Conservation (phyloP, 1,140 invertebrate species). For the Oedothorax gibbosus region DNA sequence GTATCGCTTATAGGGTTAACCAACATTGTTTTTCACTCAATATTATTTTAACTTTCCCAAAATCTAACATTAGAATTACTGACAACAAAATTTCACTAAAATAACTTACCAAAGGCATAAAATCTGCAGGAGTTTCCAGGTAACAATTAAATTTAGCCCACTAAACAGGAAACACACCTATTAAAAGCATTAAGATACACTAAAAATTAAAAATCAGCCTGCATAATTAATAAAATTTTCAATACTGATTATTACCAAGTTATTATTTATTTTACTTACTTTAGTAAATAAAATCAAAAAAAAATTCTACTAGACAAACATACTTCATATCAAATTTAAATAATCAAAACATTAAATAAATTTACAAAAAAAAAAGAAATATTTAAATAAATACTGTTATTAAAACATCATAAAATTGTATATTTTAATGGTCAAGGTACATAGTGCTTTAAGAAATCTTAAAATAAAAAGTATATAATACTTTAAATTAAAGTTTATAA, state of each 20-base stretch:
- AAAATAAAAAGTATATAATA: no score
- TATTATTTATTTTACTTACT: neutral
- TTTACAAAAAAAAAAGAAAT: no score
- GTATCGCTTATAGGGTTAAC: neutral
- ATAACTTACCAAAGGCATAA: conserved; percentile 57
- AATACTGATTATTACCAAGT: neutral
- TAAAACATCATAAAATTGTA: no score
- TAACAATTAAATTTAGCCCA: neutral
- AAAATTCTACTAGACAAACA: neutral
- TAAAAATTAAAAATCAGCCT: neutral
- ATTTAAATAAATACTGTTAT: no score
- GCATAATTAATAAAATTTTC: neutral
- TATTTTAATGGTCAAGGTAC: no score
- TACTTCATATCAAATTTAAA: no score
- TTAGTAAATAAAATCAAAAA: neutral
- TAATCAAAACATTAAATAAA: no score
- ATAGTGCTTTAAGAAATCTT: no score
- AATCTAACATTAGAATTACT: neutral
- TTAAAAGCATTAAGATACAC: neutral
- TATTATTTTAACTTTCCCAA: neutral
- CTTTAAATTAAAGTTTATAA: no score
- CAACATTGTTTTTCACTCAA: neutral
- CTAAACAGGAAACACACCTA: neutral
- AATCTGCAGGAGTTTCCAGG: conserved; percentile 39
- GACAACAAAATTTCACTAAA: neutral